Evolutionary conservation across 2,797 vertebrate genomes (phyloP).

Genomic region (Sebastes variabilis): DNA sequence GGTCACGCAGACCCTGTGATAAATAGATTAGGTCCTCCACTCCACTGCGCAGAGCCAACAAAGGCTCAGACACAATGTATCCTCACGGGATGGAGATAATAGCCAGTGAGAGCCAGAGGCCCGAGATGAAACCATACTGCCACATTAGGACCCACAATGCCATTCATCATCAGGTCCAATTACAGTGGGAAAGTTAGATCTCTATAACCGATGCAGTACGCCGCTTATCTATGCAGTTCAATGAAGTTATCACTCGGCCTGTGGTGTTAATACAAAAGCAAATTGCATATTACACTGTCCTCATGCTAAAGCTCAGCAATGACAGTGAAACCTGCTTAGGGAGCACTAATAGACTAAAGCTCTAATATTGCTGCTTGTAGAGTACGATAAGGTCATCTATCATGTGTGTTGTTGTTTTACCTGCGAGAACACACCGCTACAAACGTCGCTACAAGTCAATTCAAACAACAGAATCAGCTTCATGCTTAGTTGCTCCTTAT

Average conservation of each 20-base stretch:
- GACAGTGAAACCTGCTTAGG: conserved; percentile 53
- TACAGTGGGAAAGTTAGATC: conserved; percentile 70
- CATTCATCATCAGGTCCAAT: conserved; percentile 81
- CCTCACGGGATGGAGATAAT: conserved; percentile 80
- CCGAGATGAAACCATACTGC: conserved; percentile 75
- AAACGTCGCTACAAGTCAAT: conserved; percentile 12
- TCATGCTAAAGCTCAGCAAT: conserved; percentile 40
- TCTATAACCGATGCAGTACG: conserved; percentile 48
- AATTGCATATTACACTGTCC: conserved; percentile 54
- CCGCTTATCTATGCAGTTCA: conserved; percentile 59
- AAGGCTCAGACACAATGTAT: conserved; percentile 77
- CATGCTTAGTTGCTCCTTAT: conserved; percentile 45
- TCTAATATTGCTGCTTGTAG: conserved; percentile 52
- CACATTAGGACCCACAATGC: conserved; percentile 75
- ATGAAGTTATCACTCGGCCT: conserved; percentile 60
- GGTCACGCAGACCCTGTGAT: conserved; percentile 79
- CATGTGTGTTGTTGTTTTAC: conserved; percentile 31
- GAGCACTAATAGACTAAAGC: conserved; percentile 45
- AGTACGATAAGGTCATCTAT: conserved; percentile 53
- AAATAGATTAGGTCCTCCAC: conserved; percentile 84
- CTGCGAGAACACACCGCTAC: conserved; percentile 13
- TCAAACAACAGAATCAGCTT: conserved; percentile 13
- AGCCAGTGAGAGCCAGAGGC: conserved; percentile 74
- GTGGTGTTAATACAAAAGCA: conserved; percentile 60
- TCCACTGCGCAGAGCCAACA: conserved; percentile 73